Percentiles rank a stretch among this genome's conserved stretches.
Evolutionary conservation across 2,888 invertebrate species (phyloP).

Genomic region (Sturmia bella): DNA sequence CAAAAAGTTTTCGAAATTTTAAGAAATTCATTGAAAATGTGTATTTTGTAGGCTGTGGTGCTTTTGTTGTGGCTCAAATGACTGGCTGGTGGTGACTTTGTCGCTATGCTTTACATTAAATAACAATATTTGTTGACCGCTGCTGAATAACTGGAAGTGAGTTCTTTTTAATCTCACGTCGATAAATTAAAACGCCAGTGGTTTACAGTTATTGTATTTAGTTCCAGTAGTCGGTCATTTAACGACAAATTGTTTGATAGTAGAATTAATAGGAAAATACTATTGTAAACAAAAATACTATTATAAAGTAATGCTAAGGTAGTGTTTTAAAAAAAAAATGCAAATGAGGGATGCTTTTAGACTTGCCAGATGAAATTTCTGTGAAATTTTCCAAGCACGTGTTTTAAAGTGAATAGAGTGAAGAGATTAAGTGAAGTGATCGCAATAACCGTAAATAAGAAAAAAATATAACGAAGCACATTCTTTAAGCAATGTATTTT

Average conservation of each 20-base stretch:
- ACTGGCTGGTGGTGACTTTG: not conserved
- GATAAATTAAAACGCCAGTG: no score
- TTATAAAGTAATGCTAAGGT: not conserved
- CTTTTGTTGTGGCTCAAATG: not conserved
- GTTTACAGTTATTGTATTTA: not conserved
- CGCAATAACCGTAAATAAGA: no score
- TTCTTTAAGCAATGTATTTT: no score
- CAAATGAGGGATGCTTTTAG: no score
- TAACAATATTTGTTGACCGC: not conserved
- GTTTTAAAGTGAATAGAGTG: no score
- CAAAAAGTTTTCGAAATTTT: slow-evolving; percentile 62
- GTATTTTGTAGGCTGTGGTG: not conserved
- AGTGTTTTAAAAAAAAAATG: no score
- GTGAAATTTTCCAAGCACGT: no score
- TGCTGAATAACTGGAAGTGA: not conserved
- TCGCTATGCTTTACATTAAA: slow-evolving; percentile 3
- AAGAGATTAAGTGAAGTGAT: no score
- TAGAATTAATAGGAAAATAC: not conserved
- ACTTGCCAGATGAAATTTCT: no score
- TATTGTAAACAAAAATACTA: slow-evolving; percentile 36
- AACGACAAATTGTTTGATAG: no score
- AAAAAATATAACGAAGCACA: no score
- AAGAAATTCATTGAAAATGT: slow-evolving; percentile 54
- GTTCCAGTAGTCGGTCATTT: not conserved
- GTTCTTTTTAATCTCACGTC: not conserved